These are phyloP conservation scores for Peromyscus polionotus DNA, from an alignment of 2,113 vertebrate species.

Conservation along the genomic window DNA sequence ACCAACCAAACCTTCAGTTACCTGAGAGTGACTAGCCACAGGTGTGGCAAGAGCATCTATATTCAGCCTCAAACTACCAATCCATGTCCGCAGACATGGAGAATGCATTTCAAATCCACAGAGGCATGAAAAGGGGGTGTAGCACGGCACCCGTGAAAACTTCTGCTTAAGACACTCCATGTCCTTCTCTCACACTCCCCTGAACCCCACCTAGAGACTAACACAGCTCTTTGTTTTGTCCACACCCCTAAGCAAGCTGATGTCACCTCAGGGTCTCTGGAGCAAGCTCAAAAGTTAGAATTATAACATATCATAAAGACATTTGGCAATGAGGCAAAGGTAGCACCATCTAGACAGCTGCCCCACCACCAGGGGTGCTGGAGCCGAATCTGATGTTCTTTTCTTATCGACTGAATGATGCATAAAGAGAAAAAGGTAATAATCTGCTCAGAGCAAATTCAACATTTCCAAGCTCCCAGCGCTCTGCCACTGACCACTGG, in stretches of 20 bases:
- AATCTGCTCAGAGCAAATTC: slow-evolving; percentile 47
- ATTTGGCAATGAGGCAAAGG: slow-evolving; percentile 67
- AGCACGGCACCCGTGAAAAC: not conserved
- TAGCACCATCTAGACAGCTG: slow-evolving; percentile 62
- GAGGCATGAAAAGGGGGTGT: not conserved
- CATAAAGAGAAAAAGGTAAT: slow-evolving; percentile 32
- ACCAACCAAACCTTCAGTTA: not conserved
- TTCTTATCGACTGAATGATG: slow-evolving; percentile 66
- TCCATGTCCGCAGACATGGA: slow-evolving; percentile 19
- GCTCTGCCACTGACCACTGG: not conserved
- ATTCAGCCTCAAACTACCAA: slow-evolving; percentile 1
- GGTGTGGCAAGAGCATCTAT: not conserved
- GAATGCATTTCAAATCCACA: slow-evolving; percentile 7
- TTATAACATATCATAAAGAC: slow-evolving; percentile 78
- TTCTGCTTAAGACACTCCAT: not conserved
- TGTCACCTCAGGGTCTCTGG: slow-evolving; percentile 35
- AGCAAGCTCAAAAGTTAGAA: slow-evolving; percentile 73
- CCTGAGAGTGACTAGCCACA: not conserved
- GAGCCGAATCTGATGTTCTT: slow-evolving; percentile 44
- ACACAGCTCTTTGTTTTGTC: slow-evolving; percentile 38
- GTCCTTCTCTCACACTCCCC: slow-evolving; percentile 1
- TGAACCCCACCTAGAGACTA: slow-evolving; percentile 41
- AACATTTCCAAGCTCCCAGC: not conserved
- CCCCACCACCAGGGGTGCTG: slow-evolving; percentile 64
- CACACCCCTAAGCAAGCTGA: slow-evolving; percentile 60